Conservation (phyloP, 2,888 invertebrate genomes). For the Acleris sparsana region DNA sequence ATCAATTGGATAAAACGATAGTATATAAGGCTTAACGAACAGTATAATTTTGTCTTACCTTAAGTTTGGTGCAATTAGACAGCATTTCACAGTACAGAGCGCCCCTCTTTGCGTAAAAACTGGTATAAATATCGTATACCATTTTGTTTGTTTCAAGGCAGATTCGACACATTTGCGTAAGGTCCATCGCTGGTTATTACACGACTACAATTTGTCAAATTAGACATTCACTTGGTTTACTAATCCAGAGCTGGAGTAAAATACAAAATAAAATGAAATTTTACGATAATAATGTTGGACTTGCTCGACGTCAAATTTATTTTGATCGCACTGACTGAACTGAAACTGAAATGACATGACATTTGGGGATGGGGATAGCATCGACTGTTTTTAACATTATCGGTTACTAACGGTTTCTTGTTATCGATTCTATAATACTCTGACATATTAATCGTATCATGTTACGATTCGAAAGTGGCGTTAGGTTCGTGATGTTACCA, state of each 20-base stretch:
- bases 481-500: too few species aligned
- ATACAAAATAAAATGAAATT: neutral
- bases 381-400: neutral
- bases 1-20: slow-evolving; percentile 2
- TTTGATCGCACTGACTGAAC: slow-evolving; percentile 10
- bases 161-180: slow-evolving; percentile 67
- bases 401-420: neutral
- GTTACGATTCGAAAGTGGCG: neutral
- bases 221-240: neutral
- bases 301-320: slow-evolving; percentile 18
- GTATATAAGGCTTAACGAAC: neutral
- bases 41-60: slow-evolving; percentile 50
- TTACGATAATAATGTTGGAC: neutral
- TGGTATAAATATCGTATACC: slow-evolving; percentile 67
- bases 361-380: neutral
- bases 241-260: neutral
- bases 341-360: too few species aligned
- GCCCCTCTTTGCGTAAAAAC: slow-evolving; percentile 63
- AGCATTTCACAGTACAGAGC: slow-evolving; percentile 69
- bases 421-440: neutral
- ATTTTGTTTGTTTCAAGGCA: slow-evolving; percentile 63
- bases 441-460: neutral
- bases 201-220: neutral
- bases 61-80: slow-evolving; percentile 64
- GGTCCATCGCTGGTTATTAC: slow-evolving; percentile 51